Evolutionary conservation across 1,140 invertebrate genomes (phyloP).

Genomic region (Marisa cornuarietis): DNA sequence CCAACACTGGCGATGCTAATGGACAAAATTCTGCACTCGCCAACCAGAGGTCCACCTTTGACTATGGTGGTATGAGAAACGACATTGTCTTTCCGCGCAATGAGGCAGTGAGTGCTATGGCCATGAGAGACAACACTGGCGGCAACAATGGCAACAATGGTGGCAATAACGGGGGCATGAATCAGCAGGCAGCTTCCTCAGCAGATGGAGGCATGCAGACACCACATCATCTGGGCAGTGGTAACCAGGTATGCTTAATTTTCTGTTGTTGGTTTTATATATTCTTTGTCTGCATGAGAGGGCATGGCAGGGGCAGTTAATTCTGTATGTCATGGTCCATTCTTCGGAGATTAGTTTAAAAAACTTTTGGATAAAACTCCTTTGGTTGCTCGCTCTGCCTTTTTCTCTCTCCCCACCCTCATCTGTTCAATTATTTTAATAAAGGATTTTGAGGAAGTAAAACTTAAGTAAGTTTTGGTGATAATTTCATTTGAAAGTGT

Average conservation of each 20-base stretch:
- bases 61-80: conserved; percentile 16
- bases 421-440: no score
- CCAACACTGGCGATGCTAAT: conserved; percentile 8
- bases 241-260: background rate
- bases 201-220: conserved; percentile 17
- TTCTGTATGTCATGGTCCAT: no score
- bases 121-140: conserved; percentile 4
- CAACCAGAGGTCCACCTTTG: conserved; percentile 21
- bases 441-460: no score
- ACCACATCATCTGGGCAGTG: conserved; percentile 8
- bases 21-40: conserved; percentile 10
- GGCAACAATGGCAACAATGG: conserved; percentile 1
- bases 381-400: no score
- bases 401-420: no score
- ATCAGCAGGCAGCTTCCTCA: background rate
- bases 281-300: no score
- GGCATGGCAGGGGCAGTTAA: no score
- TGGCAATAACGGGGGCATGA: background rate
- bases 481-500: no score
- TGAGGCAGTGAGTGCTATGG: conserved; percentile 20
- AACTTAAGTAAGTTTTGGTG: no score
- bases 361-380: no score
- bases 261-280: no score
- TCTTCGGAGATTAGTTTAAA: no score
- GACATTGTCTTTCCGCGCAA: conserved; percentile 24